Conservation (phyloP, 2,888 invertebrate genomes). For the Lissonota sp. region DNA sequence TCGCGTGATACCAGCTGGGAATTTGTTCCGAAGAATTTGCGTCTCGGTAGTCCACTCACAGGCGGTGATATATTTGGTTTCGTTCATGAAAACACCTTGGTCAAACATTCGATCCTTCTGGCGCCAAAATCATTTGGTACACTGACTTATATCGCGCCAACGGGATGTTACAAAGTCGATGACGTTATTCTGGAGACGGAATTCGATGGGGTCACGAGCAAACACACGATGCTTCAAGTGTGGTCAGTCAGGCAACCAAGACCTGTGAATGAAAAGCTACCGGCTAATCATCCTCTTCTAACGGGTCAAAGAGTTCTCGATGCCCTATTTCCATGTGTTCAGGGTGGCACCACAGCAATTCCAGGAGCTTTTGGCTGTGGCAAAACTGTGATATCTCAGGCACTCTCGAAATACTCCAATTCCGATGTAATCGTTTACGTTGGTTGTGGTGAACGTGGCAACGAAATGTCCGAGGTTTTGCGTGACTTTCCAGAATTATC, state of each 20-base stretch:
- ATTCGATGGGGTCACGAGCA: conserved; percentile 95
- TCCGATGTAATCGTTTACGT: conserved; percentile 91
- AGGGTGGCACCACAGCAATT: conserved; percentile 92
- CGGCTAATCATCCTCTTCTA: conserved; percentile 97
- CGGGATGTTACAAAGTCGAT: conserved; percentile 95
- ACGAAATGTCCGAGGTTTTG: conserved; percentile 90
- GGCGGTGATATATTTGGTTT: conserved; percentile 98
- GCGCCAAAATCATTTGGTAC: conserved; percentile 97
- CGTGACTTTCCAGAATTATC: conserved; percentile 89
- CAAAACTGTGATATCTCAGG: conserved; percentile 90
- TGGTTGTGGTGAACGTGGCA: conserved; percentile 90
- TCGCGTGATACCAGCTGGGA: conserved; percentile 94
- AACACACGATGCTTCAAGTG: conserved; percentile 97
- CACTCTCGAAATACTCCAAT: conserved; percentile 90
- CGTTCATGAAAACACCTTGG: conserved; percentile 97
- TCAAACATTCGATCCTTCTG: conserved; percentile 97
- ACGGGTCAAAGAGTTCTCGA: conserved; percentile 99
- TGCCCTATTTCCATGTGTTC: conserved; percentile 98
- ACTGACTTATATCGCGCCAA: conserved; percentile 95
- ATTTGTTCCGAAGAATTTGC: conserved; percentile 92
- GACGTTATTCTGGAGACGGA: conserved; percentile 97
- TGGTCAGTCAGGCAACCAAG: conserved; percentile 99
- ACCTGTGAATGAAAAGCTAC: conserved; percentile 96
- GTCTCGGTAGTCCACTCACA: conserved; percentile 96
- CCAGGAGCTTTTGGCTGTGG: conserved; percentile 93